phyloP scores from a whole-genome alignment of 2,113 vertebrate species.

The Nanorana parkeri region DNA sequence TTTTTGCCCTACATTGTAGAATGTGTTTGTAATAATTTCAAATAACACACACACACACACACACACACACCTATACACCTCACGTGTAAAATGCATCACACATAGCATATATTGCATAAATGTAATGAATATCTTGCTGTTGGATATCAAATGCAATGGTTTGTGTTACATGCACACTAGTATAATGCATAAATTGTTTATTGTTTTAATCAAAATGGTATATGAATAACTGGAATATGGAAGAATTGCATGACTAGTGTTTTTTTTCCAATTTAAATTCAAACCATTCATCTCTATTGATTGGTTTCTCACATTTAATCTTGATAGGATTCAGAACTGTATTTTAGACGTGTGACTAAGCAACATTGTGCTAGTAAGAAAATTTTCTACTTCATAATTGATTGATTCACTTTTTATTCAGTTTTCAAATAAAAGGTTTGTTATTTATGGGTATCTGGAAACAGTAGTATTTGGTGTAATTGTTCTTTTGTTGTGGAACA shows the following conservation, averaged over 20 bases:
- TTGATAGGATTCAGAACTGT: slow-evolving; percentile 22
- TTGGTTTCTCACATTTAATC: slow-evolving; percentile 16
- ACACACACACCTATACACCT: no score
- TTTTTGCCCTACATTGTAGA: no score
- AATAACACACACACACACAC: no score
- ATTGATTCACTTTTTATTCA: slow-evolving; percentile 32
- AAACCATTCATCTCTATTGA: slow-evolving; percentile 10
- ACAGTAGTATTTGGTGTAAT: background rate
- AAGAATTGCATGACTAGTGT: background rate
- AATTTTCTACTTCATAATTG: slow-evolving; percentile 40
- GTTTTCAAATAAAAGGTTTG: background rate
- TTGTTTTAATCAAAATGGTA: background rate
- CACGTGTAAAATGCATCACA: no score
- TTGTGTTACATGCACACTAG: no score
- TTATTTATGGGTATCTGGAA: background rate
- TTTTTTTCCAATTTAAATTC: slow-evolving; percentile 2
- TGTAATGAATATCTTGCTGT: no score
- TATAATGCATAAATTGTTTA: background rate
- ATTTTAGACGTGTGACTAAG: slow-evolving; percentile 18
- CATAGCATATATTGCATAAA: no score
- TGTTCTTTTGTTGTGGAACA: slow-evolving; percentile 30
- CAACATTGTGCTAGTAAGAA: slow-evolving; percentile 19
- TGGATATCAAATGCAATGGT: no score
- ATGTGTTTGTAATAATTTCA: no score
- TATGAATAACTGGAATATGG: background rate